These are phyloP conservation scores for Galeruca laticollis DNA, from an alignment of 2,888 invertebrate genomes.

Conservation along the genomic window DNA sequence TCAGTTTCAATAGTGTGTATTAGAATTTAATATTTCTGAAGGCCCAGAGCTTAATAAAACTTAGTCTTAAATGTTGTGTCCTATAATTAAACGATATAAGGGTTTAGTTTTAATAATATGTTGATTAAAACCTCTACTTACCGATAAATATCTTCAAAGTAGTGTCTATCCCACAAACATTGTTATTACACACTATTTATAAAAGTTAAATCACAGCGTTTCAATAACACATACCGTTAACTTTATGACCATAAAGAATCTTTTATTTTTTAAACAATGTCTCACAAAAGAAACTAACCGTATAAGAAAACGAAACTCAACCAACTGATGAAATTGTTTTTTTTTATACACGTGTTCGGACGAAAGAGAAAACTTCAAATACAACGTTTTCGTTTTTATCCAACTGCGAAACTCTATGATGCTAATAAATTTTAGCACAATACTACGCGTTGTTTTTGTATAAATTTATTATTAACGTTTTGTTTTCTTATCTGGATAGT, in stretches of 20 bases:
- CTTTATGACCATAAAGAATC: background rate
- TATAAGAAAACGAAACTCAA: slow-evolving; percentile 19
- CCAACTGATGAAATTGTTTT: slow-evolving; percentile 13
- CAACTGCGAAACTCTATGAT: background rate
- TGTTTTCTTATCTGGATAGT: background rate
- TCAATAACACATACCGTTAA: background rate
- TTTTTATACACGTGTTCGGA: slow-evolving; percentile 9
- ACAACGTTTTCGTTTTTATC: background rate
- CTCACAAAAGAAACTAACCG: slow-evolving; percentile 17
- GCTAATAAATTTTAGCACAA: background rate
- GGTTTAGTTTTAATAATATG: too few species aligned
- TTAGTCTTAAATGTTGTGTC: too few species aligned
- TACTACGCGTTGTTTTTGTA: background rate
- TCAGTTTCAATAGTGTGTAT: too few species aligned
- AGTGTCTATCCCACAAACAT: too few species aligned
- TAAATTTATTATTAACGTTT: background rate
- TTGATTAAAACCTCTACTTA: too few species aligned
- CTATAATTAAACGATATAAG: too few species aligned
- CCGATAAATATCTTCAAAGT: too few species aligned
- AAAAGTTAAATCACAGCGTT: background rate
- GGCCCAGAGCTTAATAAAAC: too few species aligned
- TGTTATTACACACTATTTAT: too few species aligned
- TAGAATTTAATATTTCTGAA: too few species aligned
- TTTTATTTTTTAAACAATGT: slow-evolving; percentile 16
- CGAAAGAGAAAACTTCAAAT: background rate